A percentile compares a stretch with the other conserved stretches of the same genome.
Evolutionary conservation across 2,888 invertebrate species (phyloP).

Genomic region (Lobophora halterata): DNA sequence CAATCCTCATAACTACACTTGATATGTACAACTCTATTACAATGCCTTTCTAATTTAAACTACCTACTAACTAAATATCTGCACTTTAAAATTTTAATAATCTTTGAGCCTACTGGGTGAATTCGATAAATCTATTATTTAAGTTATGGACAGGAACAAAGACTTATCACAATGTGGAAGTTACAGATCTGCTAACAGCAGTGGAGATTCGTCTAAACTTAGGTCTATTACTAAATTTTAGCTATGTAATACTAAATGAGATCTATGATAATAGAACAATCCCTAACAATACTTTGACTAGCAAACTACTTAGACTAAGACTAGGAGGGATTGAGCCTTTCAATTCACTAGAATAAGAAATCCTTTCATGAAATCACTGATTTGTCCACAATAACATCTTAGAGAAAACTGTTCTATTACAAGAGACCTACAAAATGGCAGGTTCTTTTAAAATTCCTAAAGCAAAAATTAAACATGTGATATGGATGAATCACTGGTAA

Average conservation of each 20-base stretch:
- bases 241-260: slow-evolving; percentile 1
- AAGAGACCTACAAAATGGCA: slow-evolving; percentile 9
- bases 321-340: too few relatives aligned
- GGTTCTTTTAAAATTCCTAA: slow-evolving; percentile 9
- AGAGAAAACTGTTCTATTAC: slow-evolving; percentile 9
- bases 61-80: too few relatives aligned
- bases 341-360: too few relatives aligned
- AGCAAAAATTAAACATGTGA: slow-evolving; percentile 17
- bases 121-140: not conserved
- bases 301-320: too few relatives aligned
- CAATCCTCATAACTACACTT: slow-evolving; percentile 3
- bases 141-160: slow-evolving; percentile 12
- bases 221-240: slow-evolving; percentile 6
- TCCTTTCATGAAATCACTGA: too few relatives aligned
- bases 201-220: slow-evolving; percentile 1
- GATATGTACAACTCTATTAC: slow-evolving; percentile 19
- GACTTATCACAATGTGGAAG: slow-evolving; percentile 12
- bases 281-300: not conserved
- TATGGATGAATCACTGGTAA: slow-evolving; percentile 22
- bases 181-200: slow-evolving; percentile 8
- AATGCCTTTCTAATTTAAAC: slow-evolving; percentile 6
- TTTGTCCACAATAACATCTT: not conserved
- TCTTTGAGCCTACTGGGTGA: not conserved
- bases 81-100: too few relatives aligned
- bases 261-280: slow-evolving; percentile 6